These are phyloP conservation scores for Setipinna tenuifilis DNA, from an alignment of 2,797 vertebrate species.

Conservation along the genomic window DNA sequence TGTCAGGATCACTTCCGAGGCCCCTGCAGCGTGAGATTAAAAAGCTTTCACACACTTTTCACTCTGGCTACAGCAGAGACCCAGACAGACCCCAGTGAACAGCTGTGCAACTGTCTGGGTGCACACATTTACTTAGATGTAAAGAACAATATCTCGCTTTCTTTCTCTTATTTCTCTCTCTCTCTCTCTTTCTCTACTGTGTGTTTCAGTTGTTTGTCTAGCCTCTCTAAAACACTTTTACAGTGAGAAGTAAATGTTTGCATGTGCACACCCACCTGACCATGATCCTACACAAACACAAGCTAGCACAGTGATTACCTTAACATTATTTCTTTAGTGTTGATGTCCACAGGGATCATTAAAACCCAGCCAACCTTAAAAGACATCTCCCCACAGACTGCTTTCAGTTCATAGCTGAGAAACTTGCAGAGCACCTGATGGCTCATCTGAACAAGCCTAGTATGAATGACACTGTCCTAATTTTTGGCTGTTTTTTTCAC, in stretches of 20 bases:
- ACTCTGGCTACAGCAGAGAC: neutral
- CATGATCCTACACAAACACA: neutral
- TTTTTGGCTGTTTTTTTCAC: neutral
- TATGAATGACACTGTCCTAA: neutral
- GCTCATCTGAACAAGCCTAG: neutral
- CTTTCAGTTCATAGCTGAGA: neutral
- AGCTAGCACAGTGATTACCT: neutral
- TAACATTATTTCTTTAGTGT: neutral
- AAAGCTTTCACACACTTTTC: neutral
- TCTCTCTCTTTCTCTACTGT: too few relatives aligned
- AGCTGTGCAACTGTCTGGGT: neutral
- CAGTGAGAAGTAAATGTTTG: neutral
- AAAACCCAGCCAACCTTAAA: neutral
- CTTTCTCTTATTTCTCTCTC: neutral
- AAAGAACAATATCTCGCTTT: neutral
- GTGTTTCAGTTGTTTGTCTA: neutral
- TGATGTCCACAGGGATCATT: neutral
- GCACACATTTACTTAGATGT: neutral
- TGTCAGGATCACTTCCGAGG: neutral
- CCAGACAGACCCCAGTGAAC: constrained; percentile 7
- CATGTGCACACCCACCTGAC: neutral
- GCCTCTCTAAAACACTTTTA: too few relatives aligned
- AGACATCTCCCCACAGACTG: neutral
- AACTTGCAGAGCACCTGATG: neutral
- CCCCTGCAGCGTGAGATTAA: constrained; percentile 25